Evolutionary conservation across 37 sponge, comb jelly and placozoan genomes (phyloP).

Genomic region (Trichoplax adhaerens): DNA sequence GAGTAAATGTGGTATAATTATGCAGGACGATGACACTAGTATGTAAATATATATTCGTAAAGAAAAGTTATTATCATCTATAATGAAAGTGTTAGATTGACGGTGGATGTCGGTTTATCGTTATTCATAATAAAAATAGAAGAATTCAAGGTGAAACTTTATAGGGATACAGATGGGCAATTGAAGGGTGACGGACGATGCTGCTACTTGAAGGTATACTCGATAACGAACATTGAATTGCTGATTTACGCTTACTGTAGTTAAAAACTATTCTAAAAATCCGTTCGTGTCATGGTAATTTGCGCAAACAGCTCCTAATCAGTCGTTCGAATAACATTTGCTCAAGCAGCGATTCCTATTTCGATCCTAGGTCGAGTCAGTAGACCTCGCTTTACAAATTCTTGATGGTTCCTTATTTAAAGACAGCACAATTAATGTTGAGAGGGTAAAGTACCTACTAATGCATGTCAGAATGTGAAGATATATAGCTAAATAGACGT

Average conservation of each 20-base stretch:
- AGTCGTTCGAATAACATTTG: no score
- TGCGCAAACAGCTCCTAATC: no score
- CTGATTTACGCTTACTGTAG: no score
- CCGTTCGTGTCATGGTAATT: no score
- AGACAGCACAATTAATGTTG: conserved; percentile 30
- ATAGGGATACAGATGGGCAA: conserved; percentile 54
- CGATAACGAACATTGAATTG: no score
- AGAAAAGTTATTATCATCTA: not conserved
- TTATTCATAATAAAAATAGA: conserved; percentile 15
- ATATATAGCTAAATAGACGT: no score
- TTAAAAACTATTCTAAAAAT: no score
- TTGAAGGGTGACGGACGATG: conserved; percentile 88
- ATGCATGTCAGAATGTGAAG: no score
- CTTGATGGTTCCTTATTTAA: conserved; percentile 27
- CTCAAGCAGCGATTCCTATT: no score
- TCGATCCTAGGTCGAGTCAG: conserved; percentile 45
- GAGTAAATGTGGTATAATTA: conserved; percentile 79
- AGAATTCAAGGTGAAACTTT: conserved; percentile 73
- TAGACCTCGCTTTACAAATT: conserved; percentile 63
- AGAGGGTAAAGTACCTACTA: conserved; percentile 18
- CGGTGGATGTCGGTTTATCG: conserved; percentile 1
- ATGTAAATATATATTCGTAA: not conserved
- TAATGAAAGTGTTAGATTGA: not conserved
- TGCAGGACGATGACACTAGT: conserved; percentile 52
- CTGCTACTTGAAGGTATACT: conserved; percentile 68